Evolutionary conservation across 2,113 vertebrate species (phyloP).

Genomic region (Cavia aperea): DNA sequence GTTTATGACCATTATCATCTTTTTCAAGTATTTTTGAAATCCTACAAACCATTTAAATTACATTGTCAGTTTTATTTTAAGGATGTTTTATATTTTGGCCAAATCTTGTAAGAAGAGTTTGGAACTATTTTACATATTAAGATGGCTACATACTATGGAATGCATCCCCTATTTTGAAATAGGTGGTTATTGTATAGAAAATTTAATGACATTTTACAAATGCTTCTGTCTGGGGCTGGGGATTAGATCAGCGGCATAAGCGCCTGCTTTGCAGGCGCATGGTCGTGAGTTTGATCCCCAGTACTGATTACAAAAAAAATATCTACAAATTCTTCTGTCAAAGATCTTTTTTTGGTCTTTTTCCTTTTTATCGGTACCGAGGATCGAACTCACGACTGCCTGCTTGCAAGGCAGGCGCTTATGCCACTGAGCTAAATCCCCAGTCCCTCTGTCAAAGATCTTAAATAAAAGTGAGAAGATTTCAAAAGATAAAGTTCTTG

Average conservation of each 20-base stretch:
- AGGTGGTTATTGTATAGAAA: constrained; percentile 23
- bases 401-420: too few species aligned
- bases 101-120: constrained; percentile 33
- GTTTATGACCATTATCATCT: neutral
- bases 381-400: too few species aligned
- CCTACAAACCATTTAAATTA: neutral
- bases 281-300: too few species aligned
- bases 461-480: constrained; percentile 34
- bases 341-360: too few species aligned
- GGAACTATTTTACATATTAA: constrained; percentile 24
- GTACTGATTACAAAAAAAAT: too few species aligned
- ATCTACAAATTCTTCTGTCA: too few species aligned
- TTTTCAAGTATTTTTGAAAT: neutral
- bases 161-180: neutral
- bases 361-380: too few species aligned
- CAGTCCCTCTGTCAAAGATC: neutral
- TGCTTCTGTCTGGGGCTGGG: neutral
- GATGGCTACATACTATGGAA: neutral
- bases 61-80: neutral
- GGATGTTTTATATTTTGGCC: constrained; percentile 32
- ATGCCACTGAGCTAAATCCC: too few species aligned
- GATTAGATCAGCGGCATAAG: too few species aligned
- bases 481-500: neutral
- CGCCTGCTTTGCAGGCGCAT: too few species aligned
- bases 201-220: constrained; percentile 24